A percentile compares a stretch with the other conserved stretches of the same genome.
Evolutionary conservation across 2,797 vertebrate species (phyloP).

Genomic region (Myripristis murdjan): DNA sequence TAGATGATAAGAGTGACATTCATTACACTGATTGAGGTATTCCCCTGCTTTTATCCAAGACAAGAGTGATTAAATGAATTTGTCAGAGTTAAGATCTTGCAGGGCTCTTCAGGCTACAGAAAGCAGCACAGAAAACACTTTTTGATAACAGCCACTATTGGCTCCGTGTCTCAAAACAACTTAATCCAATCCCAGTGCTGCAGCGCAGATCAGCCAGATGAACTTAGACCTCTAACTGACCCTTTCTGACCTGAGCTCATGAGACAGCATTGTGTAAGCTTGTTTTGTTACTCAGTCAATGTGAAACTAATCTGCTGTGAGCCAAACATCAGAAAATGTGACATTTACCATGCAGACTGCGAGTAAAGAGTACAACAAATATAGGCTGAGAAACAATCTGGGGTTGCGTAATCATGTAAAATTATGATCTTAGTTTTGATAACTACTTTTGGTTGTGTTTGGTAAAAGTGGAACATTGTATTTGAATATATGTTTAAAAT

Average conservation of each 20-base stretch:
- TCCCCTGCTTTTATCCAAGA: too few relatives aligned
- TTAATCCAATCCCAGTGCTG: slow-evolving; percentile 1
- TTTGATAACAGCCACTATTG: background rate
- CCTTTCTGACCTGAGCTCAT: background rate
- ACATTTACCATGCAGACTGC: background rate
- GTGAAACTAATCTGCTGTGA: slow-evolving; percentile 26
- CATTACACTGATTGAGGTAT: background rate
- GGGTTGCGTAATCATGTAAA: background rate
- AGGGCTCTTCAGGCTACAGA: background rate
- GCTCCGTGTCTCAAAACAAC: background rate
- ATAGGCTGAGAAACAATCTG: background rate
- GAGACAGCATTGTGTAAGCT: slow-evolving; percentile 3
- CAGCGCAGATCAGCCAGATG: background rate
- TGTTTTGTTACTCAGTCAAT: slow-evolving; percentile 27
- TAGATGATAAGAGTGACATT: too few relatives aligned
- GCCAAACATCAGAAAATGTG: slow-evolving; percentile 15
- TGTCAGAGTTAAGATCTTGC: background rate
- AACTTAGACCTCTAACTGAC: slow-evolving; percentile 6
- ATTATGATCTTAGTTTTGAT: too few relatives aligned
- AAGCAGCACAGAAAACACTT: background rate
- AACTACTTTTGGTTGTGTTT: too few relatives aligned
- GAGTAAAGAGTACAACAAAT: background rate
- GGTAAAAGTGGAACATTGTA: too few relatives aligned
- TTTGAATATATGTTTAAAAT: too few relatives aligned
- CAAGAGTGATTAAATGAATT: background rate